Conservation (phyloP, 2,797 vertebrate genomes). For the Myotis planiceps region DNA sequence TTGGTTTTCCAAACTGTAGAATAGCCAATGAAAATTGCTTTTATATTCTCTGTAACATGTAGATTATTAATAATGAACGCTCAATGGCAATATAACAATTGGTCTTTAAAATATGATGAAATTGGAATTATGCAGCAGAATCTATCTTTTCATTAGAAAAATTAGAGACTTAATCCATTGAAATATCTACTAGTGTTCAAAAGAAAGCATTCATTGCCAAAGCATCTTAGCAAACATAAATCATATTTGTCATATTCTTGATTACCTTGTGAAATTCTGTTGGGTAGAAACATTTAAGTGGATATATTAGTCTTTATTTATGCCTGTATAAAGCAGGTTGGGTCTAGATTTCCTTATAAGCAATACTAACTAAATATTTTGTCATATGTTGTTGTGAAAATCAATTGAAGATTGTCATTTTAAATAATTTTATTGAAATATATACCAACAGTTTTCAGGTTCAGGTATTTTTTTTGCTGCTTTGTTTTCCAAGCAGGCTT, state of each 20-base stretch:
- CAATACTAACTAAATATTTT: slow-evolving; percentile 60
- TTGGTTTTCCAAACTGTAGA: slow-evolving; percentile 36
- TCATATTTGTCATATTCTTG: slow-evolving; percentile 42
- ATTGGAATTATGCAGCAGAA: not conserved
- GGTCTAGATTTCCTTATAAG: slow-evolving; percentile 43
- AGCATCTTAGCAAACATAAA: slow-evolving; percentile 35
- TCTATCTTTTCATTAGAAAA: slow-evolving; percentile 37
- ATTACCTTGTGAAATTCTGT: slow-evolving; percentile 27
- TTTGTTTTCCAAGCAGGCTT: slow-evolving; percentile 37
- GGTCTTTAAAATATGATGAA: slow-evolving; percentile 39
- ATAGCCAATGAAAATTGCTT: slow-evolving; percentile 42
- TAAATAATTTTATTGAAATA: slow-evolving; percentile 46
- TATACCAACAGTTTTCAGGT: not conserved
- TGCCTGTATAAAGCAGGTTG: not conserved
- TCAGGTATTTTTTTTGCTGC: slow-evolving; percentile 39
- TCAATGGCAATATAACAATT: not conserved
- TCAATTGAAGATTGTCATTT: slow-evolving; percentile 24
- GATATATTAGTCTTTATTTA: slow-evolving; percentile 41
- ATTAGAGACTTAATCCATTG: slow-evolving; percentile 7
- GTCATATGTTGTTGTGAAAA: slow-evolving; percentile 57
- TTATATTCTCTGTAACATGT: not conserved
- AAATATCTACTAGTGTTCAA: not conserved
- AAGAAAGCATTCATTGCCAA: slow-evolving; percentile 13
- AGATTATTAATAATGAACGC: not conserved
- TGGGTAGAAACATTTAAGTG: slow-evolving; percentile 29